Base-by-base conservation (phyloP, 2,797 vertebrate species). In the Myotis vivesi region DNA sequence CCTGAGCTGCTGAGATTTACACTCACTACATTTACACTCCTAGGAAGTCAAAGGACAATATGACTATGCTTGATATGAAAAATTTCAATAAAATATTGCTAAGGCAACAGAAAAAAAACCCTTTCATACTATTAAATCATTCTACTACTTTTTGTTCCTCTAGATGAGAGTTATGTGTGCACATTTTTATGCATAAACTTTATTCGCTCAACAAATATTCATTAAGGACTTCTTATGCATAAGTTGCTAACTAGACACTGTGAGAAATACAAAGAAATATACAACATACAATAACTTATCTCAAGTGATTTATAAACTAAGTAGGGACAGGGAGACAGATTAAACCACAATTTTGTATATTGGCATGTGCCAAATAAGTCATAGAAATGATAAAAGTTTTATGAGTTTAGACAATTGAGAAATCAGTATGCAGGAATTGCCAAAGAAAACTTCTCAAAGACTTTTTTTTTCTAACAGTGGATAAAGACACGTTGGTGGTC, bases 121-220 rank as follows among this genome's bases (percentile, higher is more conserved):
- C 3, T 15, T 85, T 88, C 3, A 55, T 62, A 68, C 22, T 89
- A 75, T 84, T 79, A 77, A 72, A 86, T 73, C 23, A n/a, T 73
- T 53, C 25, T 23, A 5, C 36, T 86, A 69, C 33, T 59, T 86
- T 57, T 64, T 90, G 16, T 86, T 22, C 28, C 36, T 79, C 75
- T 17, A 75, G 30, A 51, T 76, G 75, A 94, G 38, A 23, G 17
- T 68, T 92, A 71, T 57, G 33, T 81, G 49, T 86, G n/a, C 46
- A 94, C 51, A 55, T 81, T 86, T 89, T 94, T 86, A 86, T 28
- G 7, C n/a, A 81, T 41, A 8, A 91, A 91, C 23, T 83, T 93
- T 93, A 85, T 68, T 91, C 62, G 49, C 30, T 88, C 46, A 88
- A 69, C 33, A 81, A 84, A 73, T 92, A 88, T 66, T 87, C 76